Base-by-base conservation (phyloP, 2,888 invertebrate genomes). In the Crioceris asparagi region DNA sequence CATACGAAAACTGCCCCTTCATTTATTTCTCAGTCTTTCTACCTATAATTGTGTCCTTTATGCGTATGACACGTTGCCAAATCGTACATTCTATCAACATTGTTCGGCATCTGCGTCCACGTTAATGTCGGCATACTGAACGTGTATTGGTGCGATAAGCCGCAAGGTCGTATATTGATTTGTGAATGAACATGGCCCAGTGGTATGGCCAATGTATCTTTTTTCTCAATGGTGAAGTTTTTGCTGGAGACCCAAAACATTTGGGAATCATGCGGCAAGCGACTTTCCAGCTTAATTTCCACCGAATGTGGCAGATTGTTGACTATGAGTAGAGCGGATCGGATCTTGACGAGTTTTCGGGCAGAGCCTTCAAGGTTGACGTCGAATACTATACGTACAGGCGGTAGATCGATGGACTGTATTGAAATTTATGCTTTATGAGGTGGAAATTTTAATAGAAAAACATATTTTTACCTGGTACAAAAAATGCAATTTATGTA, bases 311-410 rank as follows among this genome's bases (percentile, higher is more conserved):
- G 75, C 50, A 92, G 66, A 50, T 72, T 71, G 65, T 96, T 96
- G 36, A 74, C 65, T 2, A 94, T 68, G 50, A 80, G 76, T 44
- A 97, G 69, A 17, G 93, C 90, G 6, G 96, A 96, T 42, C 94
- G 77, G 11, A 97, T 83, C 6, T 88, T 86, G 35, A 94, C 83
- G 50, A 96, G 68, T 65, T 97, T 97, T 52, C 88, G 79, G 1
- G 96, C 96, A 2, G 91, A 90, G 0, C 93, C 93, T 62, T 93
- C 91, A 45, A 94, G 68, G 1, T 83, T 79, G 12, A 98, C 88
- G 48, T 87, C 86, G 57, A 96, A 85, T 30, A 97, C 90, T 17
- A 97, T 72, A 35, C 94, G 75, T 0, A 87, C 84, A 50, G 77
- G 72, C 1, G 61, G 60, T 12, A 55, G 43, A 40, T 60, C 61